These are phyloP conservation scores for Drosophila ambigua DNA, from an alignment of 1,140 invertebrate genomes.

Conservation along the genomic window DNA sequence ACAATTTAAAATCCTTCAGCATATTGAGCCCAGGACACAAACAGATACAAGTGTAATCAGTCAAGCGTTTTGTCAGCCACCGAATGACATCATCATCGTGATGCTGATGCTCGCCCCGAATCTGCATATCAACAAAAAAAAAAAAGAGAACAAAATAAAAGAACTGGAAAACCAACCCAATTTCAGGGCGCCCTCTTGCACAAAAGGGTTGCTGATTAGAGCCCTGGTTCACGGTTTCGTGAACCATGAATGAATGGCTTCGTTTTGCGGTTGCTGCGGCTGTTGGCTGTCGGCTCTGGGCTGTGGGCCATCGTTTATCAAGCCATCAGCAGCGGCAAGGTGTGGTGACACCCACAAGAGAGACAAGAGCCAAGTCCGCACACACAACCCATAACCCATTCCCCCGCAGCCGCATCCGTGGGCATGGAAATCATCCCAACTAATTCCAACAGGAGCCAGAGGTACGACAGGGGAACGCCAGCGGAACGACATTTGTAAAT, in stretches of 20 bases:
- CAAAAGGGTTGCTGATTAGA: constrained; percentile 80
- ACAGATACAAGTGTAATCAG: constrained; percentile 83
- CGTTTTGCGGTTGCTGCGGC: constrained; percentile 38
- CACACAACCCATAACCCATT: constrained; percentile 18
- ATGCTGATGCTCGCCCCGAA: constrained; percentile 37
- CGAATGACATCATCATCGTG: constrained; percentile 68
- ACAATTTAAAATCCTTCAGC: constrained; percentile 76
- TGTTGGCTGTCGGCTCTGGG: too few relatives aligned
- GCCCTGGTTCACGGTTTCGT: constrained; percentile 45
- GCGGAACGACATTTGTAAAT: constrained; percentile 57
- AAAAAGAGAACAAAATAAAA: constrained; percentile 38
- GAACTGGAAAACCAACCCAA: constrained; percentile 45
- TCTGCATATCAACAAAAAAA: constrained; percentile 75
- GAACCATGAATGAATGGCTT: constrained; percentile 71
- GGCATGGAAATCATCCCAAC: constrained; percentile 58
- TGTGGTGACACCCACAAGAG: constrained; percentile 49
- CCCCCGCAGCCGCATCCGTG: not conserved
- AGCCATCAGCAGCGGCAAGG: constrained; percentile 62
- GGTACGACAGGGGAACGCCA: not conserved
- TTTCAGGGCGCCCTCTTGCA: constrained; percentile 34
- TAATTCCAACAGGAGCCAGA: constrained; percentile 59
- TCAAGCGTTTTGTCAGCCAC: constrained; percentile 82
- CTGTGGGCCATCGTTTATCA: constrained; percentile 66
- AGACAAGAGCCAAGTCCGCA: constrained; percentile 6
- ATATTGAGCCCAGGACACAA: constrained; percentile 66